Conservation (phyloP, 2,888 invertebrate species). For the Autographa pulchrina region DNA sequence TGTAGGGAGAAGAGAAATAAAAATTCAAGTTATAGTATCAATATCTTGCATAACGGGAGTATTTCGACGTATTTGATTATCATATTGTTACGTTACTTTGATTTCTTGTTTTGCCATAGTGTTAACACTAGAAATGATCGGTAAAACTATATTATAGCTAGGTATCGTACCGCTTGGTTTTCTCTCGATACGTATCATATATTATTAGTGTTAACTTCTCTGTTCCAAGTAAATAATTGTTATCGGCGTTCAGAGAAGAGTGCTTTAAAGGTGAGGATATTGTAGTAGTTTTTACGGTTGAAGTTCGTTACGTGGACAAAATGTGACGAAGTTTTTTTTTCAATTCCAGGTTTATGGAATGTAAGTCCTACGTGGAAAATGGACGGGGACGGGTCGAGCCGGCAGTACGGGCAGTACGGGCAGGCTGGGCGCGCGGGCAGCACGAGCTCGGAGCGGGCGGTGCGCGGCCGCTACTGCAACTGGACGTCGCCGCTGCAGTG, state of each 20-base stretch:
- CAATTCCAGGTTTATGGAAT: conserved; percentile 81
- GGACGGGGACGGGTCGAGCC: conserved; percentile 45
- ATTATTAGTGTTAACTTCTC: conserved; percentile 21
- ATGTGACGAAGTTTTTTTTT: conserved; percentile 23
- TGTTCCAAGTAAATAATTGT: conserved; percentile 16
- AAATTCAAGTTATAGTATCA: conserved; percentile 41
- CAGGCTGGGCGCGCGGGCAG: conserved; percentile 37
- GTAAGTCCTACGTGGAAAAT: conserved; percentile 67
- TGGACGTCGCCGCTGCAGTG: conserved; percentile 69
- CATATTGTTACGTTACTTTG: conserved; percentile 19
- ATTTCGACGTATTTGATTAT: conserved; percentile 11
- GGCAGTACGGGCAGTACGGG: conserved; percentile 54
- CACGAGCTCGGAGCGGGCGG: conserved; percentile 64
- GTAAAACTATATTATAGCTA: conserved; percentile 28
- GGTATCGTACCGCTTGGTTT: conserved; percentile 49
- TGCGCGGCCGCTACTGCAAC: conserved; percentile 64
- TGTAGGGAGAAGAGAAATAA: conserved; percentile 50
- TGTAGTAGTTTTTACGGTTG: not conserved
- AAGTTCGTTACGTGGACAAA: conserved; percentile 31
- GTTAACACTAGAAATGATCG: conserved; percentile 20
- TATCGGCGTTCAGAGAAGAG: conserved; percentile 17
- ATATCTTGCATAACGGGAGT: conserved; percentile 26
- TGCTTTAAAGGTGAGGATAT: conserved; percentile 36
- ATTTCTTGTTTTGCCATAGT: conserved; percentile 11
- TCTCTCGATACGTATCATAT: conserved; percentile 30